Base-by-base conservation (phyloP, 2,888 invertebrate species). In the Asteroscopus sphinx region DNA sequence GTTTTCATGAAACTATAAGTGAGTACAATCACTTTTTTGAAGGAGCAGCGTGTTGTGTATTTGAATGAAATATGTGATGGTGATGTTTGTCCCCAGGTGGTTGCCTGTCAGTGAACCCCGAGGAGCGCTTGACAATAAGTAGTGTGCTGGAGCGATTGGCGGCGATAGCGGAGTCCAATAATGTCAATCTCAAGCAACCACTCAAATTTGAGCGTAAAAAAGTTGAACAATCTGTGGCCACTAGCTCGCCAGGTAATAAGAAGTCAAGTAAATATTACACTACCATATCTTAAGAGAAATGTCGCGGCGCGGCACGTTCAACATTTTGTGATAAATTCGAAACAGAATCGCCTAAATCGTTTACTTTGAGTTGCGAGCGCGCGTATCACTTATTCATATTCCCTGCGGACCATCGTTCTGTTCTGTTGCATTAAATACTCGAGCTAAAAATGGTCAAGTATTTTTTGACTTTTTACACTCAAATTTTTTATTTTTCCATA, bases 1-100 rank as follows among this genome's bases (percentile, higher is more conserved):
- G 98, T 86, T 98, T 99, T 86, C 97, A 99, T 88, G 97, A 98
- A 77, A 96, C 98, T 54, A 98, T 99, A 80, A 96, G 98, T 97
- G 93, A 96, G 96, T 95, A 76, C 68, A 30, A 9, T 54, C 9
- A 32, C 37, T 36, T 47, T 12, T 49, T 47, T 30, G 0, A 9
- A 36, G 1, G 39, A 41, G 1, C 42, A 40, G 33, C 46, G 2
- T 63, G 11, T 53, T 64, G 58, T 52, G 6, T 28, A 37, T 53
- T 16, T 47, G 13, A 57, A 41, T 47, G n/a, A 44, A 42, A 42
- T 57, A 42, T 68, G 12, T 63, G 41, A 73, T 44, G 33, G 25
- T 42, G 17, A 45, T 28, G 45, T 63, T 71, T 65, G 87, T 89
- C 93, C 86, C 68, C 95, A 95, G 97, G 94, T 86, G 97, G 97